Evolutionary conservation across 2,888 invertebrate genomes (phyloP).

Genomic region (Rhabditoides inermis): DNA sequence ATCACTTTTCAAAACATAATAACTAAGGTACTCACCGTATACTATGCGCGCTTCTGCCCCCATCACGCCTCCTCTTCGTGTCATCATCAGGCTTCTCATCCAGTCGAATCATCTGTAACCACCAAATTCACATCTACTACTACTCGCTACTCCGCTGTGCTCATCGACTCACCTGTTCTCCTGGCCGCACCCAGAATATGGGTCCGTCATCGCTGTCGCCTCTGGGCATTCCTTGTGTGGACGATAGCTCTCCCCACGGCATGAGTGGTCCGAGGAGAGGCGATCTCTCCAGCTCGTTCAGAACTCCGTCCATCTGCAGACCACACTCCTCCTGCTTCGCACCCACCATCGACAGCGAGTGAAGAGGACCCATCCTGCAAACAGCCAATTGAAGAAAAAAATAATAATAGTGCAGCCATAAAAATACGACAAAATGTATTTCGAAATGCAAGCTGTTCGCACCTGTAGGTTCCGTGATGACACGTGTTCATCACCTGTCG

Average conservation of each 20-base stretch:
- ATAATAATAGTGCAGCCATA: not conserved
- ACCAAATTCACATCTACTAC: too few species aligned
- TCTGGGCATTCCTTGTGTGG: slow-evolving; percentile 5
- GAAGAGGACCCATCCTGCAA: slow-evolving; percentile 82
- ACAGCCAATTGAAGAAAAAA: slow-evolving; percentile 55
- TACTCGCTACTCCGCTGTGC: too few species aligned
- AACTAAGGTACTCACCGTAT: not conserved
- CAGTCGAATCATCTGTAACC: slow-evolving; percentile 21
- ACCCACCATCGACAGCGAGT: slow-evolving; percentile 90
- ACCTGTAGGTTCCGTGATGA: slow-evolving; percentile 68
- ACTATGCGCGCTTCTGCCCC: not conserved
- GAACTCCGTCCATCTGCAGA: slow-evolving; percentile 83
- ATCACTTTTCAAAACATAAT: too few species aligned
- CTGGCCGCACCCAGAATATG: slow-evolving; percentile 92
- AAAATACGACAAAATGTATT: not conserved
- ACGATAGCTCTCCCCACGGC: slow-evolving; percentile 82
- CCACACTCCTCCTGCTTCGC: slow-evolving; percentile 92
- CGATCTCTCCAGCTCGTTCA: slow-evolving; percentile 64
- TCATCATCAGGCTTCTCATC: slow-evolving; percentile 21
- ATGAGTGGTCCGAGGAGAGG: slow-evolving; percentile 81
- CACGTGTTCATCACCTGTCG: slow-evolving; percentile 67
- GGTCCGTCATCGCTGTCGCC: slow-evolving; percentile 93
- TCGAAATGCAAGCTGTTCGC: not conserved
- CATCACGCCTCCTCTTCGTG: slow-evolving; percentile 1
- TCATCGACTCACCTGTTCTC: slow-evolving; percentile 91